Conservation (phyloP, 2,888 invertebrate genomes). For the Cantharis flavilabris region DNA sequence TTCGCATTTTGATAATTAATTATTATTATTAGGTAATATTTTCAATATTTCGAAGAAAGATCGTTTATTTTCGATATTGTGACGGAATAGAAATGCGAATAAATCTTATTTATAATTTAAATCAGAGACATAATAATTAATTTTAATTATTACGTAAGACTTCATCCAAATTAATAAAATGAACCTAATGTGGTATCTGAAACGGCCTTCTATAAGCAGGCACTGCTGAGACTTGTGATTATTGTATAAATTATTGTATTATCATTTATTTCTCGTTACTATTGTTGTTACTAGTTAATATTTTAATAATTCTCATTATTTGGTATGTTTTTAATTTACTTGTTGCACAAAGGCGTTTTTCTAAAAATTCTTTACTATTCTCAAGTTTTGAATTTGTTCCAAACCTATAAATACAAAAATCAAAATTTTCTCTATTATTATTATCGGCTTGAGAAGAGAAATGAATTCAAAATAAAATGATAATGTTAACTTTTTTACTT, state of each 20-base stretch:
- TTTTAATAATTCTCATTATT: conserved; percentile 39
- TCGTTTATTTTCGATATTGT: background rate
- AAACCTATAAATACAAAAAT: conserved; percentile 19
- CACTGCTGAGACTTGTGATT: conserved; percentile 40
- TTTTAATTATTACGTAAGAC: background rate
- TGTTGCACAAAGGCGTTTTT: conserved; percentile 28
- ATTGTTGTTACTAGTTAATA: conserved; percentile 48
- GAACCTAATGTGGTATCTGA: conserved; percentile 7
- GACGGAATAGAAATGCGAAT: background rate
- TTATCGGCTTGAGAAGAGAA: conserved; percentile 26
- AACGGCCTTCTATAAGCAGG: conserved; percentile 17
- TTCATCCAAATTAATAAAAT: conserved; percentile 2
- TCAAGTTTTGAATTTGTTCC: background rate
- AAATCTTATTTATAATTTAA: background rate
- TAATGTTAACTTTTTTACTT: conserved; percentile 36
- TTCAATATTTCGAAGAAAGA: background rate
- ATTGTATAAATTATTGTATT: conserved; percentile 47
- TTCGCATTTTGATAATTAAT: background rate
- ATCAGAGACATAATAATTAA: background rate
- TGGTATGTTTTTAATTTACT: conserved; percentile 21
- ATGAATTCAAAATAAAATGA: conserved; percentile 40
- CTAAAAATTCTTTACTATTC: conserved; percentile 3
- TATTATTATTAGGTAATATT: background rate
- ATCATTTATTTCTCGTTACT: conserved; percentile 46
- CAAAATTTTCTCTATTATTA: conserved; percentile 20